A percentile compares a stretch with the other conserved stretches of the same genome.
phyloP scores from a whole-genome alignment of 92 coral and sea anemone species.

The Phenganax subtilis region DNA sequence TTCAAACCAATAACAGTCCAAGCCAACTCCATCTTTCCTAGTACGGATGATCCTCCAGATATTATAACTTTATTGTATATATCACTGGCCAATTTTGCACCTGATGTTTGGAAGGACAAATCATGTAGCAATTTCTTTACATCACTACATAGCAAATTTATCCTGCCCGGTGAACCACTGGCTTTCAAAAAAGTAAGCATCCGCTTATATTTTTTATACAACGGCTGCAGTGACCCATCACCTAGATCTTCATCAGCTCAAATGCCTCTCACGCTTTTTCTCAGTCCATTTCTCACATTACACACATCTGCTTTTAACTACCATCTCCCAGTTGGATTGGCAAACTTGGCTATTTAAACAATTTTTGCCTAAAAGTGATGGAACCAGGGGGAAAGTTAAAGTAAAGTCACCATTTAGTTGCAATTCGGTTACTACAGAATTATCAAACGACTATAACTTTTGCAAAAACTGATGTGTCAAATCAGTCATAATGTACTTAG shows the following conservation, averaged over 20 bases:
- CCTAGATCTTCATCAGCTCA: constrained; percentile 52
- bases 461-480: too few species aligned
- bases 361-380: background rate
- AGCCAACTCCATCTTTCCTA: constrained; percentile 8
- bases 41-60: too few species aligned
- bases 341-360: constrained; percentile 21
- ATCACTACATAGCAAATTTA: too few species aligned
- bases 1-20: constrained; percentile 18
- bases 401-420: too few species aligned
- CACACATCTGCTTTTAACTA: constrained; percentile 48
- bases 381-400: too few species aligned
- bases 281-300: constrained; percentile 36
- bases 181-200: too few species aligned
- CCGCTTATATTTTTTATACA: too few species aligned
- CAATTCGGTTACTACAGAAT: too few species aligned
- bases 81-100: background rate
- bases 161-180: too few species aligned
- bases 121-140: too few species aligned
- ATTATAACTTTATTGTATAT: background rate
- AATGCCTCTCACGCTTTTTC: constrained; percentile 39
- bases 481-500: too few species aligned
- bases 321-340: constrained; percentile 41
- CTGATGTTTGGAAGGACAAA: background rate
- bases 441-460: too few species aligned
- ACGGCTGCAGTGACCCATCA: constrained; percentile 15